Base-by-base conservation (phyloP, 2,888 invertebrate species). In the Diploptera punctata region DNA sequence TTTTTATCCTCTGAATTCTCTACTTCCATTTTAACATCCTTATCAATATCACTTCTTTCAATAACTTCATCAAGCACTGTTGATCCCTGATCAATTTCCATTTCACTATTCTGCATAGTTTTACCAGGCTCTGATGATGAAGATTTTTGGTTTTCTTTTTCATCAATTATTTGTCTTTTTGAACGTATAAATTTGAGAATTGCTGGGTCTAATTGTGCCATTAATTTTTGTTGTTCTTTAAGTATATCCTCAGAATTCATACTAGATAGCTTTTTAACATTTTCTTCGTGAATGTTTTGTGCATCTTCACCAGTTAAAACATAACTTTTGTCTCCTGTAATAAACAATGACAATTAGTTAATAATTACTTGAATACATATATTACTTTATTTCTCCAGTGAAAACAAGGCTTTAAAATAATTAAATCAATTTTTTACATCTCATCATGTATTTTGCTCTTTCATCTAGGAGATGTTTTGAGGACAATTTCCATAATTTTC, bases 231-330 rank as follows among this genome's bases (percentile, higher is more conserved):
- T 75, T 89, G 88, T 81, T 95, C 95, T 68, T 87, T 86, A 18
- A 92, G 78, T 77, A 97, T 95, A 78, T 96, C 93, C 68, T 89
- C 85, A 76, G 88, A 84, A 1, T 88, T 87, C 93, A 97, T 91
- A 79, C 86, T 82, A 49, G 85, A 84, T 13, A 97, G 80, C 71
- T 88, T 83, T 76, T 87, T 83, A 0, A 91, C 60, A 82, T 96
- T 97, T 82, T 93, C 91, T 75, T 84, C 81, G 78, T 97, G 94
- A 73, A 96, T 71, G 77, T 86, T 83, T 76, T 76, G 24, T 69
- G 80, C 82, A 77, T 84, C 84, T 4, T 80, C 75, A n/a, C 81
- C 81, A 67, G 79, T 74, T 2, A 81, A 54, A 9, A 81, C 70
- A 65, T 68, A 76, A 67, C 80, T 81, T 68, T 70, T 75, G 24